Evolutionary conservation across 2,113 vertebrate species (phyloP), one percentile per base, ranked within the genome.

Genomic region (Callospermophilus lateralis): DNA sequence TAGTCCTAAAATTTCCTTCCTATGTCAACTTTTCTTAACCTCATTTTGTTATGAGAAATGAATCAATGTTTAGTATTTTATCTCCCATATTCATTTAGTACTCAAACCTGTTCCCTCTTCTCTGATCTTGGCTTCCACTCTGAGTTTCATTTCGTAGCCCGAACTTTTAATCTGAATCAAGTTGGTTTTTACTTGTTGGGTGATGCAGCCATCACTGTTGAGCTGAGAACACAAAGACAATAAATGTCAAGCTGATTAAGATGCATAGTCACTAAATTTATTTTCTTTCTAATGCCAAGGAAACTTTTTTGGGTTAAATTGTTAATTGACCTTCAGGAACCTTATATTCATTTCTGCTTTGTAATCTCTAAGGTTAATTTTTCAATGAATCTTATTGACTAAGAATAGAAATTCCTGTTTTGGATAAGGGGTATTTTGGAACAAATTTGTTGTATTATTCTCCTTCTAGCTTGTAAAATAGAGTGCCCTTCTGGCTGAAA

Each of bases 81-180:
- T 63, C 10, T 79, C 42, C 22, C 45, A 74, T 13, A 22, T 87
- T 53, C 73, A 22, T 13, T 24, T n/a, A 11, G 15, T 9, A 65
- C 42, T 89, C 95, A 19, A 67, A 98, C 98, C 98, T 97, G 98
- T 98, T 74, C 98, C 98, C 45, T 99, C 97, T 85, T 98, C 98
- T 92, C 68, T 98, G 74, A 98, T 97, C 90, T 97, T 98, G 89
- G 98, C 98, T 88, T 96, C 93, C 80, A 98, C 98, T 34, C 94
- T 84, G 84, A 98, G 96, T 70, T 3, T 94, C 97, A 97, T 98
- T 65, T 97, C 58, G 63, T 97, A 98, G 34, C 92, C 98, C 1
- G 8, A 53, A 37, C 94, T 96, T 12, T 93, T 97, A 58, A 98
- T 85, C 24, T 98, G 98, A 90, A 98, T 98, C 16, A 96, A 5